Conservation (phyloP, 2,113 vertebrate genomes). For the Actenoides hombroni region DNA sequence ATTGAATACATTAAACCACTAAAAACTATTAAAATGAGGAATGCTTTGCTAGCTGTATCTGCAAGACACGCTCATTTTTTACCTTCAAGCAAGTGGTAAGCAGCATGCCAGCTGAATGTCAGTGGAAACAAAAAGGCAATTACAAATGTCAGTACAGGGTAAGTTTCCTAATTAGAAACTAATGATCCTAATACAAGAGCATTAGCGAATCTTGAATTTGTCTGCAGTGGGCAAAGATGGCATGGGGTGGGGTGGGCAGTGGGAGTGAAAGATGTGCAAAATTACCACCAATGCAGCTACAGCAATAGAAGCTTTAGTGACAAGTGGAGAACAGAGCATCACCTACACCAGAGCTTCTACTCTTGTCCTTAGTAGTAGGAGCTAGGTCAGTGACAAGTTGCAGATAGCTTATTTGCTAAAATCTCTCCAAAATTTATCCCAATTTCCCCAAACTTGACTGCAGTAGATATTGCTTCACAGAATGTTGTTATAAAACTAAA, state of each 20-base stretch:
- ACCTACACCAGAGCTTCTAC: background rate
- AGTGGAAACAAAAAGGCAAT: background rate
- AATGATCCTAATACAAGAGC: background rate
- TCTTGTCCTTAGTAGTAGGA: background rate
- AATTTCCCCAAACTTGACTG: background rate
- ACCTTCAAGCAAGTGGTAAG: background rate
- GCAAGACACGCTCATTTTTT: background rate
- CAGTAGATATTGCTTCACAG: background rate
- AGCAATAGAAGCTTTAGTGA: background rate
- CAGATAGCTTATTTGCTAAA: background rate
- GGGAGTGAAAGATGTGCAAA: background rate
- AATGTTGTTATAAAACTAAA: background rate
- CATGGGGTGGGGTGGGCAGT: accelerated
- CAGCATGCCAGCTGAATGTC: background rate
- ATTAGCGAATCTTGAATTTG: background rate
- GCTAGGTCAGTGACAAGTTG: background rate
- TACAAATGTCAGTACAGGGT: background rate
- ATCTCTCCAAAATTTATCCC: background rate
- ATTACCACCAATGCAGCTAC: background rate
- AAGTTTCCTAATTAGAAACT: background rate
- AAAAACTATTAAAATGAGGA: background rate
- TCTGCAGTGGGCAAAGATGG: background rate
- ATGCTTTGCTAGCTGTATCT: background rate
- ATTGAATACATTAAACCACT: background rate
- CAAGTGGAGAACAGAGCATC: background rate